These are phyloP conservation scores for Polypterus senegalus DNA, from an alignment of 2,113 vertebrate species.

Conservation along the genomic window DNA sequence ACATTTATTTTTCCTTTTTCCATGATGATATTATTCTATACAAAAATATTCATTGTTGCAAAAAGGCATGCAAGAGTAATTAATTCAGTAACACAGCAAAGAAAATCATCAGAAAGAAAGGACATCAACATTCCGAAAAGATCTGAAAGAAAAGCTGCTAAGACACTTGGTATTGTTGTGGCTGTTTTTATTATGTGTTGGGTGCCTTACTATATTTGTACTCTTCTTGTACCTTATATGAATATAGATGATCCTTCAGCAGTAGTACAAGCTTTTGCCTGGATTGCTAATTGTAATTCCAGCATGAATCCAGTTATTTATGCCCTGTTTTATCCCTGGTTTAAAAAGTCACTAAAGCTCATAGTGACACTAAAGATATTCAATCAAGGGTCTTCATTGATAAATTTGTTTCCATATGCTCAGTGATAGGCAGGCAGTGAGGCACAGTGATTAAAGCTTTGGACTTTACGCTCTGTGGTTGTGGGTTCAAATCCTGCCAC, in stretches of 20 bases:
- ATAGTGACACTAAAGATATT: slow-evolving; percentile 1
- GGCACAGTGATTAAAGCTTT: too few species aligned
- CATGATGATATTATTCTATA: slow-evolving; percentile 4
- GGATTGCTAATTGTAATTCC: slow-evolving; percentile 7
- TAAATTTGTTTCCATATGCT: neutral
- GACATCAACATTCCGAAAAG: slow-evolving; percentile 1
- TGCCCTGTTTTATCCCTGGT: slow-evolving; percentile 1
- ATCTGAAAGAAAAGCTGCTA: neutral
- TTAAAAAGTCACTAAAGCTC: neutral
- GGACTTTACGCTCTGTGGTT: too few species aligned
- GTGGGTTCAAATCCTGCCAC: too few species aligned
- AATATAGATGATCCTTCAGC: neutral
- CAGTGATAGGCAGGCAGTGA: too few species aligned
- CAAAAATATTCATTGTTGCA: neutral
- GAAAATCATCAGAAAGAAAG: neutral
- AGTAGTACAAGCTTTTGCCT: slow-evolving; percentile 1
- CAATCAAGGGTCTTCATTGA: neutral
- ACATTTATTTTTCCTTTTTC: neutral
- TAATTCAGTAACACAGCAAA: neutral
- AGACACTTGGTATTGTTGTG: slow-evolving; percentile 5
- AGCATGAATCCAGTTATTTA: slow-evolving; percentile 7
- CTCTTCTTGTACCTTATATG: slow-evolving; percentile 1
- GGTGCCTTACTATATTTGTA: neutral
- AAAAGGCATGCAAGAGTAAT: neutral
- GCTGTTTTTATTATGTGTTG: slow-evolving; percentile 2